These are phyloP conservation scores for Scolopax rusticola DNA, from an alignment of 2,797 vertebrate species.

Conservation along the genomic window DNA sequence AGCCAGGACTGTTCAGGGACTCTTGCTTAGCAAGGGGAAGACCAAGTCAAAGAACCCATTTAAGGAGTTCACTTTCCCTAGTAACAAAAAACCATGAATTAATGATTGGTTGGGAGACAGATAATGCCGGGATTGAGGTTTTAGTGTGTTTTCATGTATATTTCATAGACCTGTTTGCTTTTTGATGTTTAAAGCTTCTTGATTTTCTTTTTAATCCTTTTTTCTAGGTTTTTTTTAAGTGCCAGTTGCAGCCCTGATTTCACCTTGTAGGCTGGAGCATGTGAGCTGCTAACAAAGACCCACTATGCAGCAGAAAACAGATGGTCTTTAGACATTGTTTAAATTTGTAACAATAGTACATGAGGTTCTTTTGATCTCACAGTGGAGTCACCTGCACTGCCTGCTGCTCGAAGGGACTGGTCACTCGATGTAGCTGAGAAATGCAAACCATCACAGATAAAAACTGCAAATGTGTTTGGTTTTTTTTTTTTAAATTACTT, in stretches of 20 bases:
- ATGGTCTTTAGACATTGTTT: background rate
- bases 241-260: background rate
- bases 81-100: background rate
- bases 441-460: background rate
- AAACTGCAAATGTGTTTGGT: background rate
- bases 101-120: background rate
- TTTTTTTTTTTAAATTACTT: background rate
- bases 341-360: background rate
- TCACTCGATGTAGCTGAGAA: background rate
- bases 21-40: background rate
- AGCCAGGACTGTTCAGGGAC: background rate
- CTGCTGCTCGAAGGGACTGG: background rate
- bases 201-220: constrained; percentile 19
- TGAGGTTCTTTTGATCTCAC: background rate
- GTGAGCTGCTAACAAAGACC: background rate
- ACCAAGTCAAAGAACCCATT: background rate
- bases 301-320: background rate
- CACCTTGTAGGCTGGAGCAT: background rate
- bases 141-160: constrained; percentile 49
- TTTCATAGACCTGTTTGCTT: constrained; percentile 61
- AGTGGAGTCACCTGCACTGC: background rate
- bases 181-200: constrained; percentile 44
- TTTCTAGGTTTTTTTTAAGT: background rate
- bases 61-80: background rate
- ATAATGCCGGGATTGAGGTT: constrained; percentile 27